phyloP scores from a whole-genome alignment of 2,888 invertebrate genomes.

The Actias luna region DNA sequence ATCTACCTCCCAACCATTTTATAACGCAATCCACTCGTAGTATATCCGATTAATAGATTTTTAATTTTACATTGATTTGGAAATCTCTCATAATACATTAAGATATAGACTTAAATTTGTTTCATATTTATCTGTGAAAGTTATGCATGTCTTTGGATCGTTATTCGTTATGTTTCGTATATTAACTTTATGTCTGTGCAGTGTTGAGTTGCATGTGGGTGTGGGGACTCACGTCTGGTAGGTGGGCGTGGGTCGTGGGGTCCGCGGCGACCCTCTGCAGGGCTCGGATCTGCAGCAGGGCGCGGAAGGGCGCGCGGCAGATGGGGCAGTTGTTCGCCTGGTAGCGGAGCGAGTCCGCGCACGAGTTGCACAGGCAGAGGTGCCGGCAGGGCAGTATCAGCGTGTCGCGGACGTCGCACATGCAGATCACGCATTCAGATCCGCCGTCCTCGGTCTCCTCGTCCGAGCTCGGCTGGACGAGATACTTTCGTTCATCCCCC shows the following conservation, averaged over 20 bases:
- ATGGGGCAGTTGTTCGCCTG: constrained; percentile 99
- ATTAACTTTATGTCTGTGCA: too few species aligned
- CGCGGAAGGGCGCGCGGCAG: constrained; percentile 98
- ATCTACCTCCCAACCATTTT: too few species aligned
- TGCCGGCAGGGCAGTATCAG: constrained; percentile 99
- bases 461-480: constrained; percentile 84
- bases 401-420: constrained; percentile 98
- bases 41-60: too few species aligned
- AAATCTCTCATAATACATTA: too few species aligned
- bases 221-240: constrained; percentile 82
- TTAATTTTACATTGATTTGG: too few species aligned
- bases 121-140: too few species aligned
- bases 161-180: too few species aligned
- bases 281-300: constrained; percentile 96
- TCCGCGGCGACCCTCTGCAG: constrained; percentile 84
- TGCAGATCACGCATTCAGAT: constrained; percentile 99
- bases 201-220: neutral
- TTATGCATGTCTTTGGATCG: too few species aligned
- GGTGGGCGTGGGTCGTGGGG: constrained; percentile 50
- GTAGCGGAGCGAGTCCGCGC: constrained; percentile 97
- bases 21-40: too few species aligned
- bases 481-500: too few species aligned
- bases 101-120: too few species aligned
- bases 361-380: constrained; percentile 97
- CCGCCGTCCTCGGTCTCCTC: constrained; percentile 96